These are phyloP conservation scores for Aplysina aerophoba DNA, from an alignment of 37 sponge, comb jelly and placozoan genomes.

Conservation along the genomic window DNA sequence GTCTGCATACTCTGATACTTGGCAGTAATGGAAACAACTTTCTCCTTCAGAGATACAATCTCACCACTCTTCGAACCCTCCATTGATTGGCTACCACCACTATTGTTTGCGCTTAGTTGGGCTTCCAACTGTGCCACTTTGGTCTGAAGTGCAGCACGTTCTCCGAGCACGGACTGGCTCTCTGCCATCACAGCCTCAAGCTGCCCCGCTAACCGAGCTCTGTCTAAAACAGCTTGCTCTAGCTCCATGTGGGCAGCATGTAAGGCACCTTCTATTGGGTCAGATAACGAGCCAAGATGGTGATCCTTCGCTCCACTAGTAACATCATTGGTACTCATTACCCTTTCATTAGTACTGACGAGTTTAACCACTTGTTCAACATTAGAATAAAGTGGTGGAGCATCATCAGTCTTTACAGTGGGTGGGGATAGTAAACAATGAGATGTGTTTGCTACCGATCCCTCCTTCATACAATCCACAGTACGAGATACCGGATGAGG, in stretches of 20 bases:
- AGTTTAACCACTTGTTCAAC: not conserved
- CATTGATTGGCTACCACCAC: not conserved
- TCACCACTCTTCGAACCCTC: slow-evolving; percentile 7
- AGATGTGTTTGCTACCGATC: not conserved
- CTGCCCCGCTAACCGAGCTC: slow-evolving; percentile 66
- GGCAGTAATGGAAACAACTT: slow-evolving; percentile 24
- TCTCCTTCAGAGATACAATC: slow-evolving; percentile 26
- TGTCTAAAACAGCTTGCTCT: slow-evolving; percentile 17
- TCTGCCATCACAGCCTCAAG: slow-evolving; percentile 66
- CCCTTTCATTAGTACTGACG: slow-evolving; percentile 9
- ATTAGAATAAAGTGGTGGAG: not conserved
- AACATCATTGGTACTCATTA: not conserved
- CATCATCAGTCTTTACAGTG: not conserved
- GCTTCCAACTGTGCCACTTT: slow-evolving; percentile 59
- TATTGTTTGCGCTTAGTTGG: not conserved
- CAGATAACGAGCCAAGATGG: not conserved
- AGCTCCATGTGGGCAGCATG: slow-evolving; percentile 15
- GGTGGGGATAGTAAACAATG: not conserved
- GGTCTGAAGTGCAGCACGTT: slow-evolving; percentile 53
- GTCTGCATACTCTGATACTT: slow-evolving; percentile 28
- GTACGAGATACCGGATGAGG: not conserved
- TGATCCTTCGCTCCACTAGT: not conserved
- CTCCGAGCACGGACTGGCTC: slow-evolving; percentile 52
- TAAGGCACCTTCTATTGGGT: not conserved
- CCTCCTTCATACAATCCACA: not conserved